These are phyloP conservation scores for Campylomormyrus numenius DNA, from an alignment of 2,113 vertebrate species.

Conservation along the genomic window DNA sequence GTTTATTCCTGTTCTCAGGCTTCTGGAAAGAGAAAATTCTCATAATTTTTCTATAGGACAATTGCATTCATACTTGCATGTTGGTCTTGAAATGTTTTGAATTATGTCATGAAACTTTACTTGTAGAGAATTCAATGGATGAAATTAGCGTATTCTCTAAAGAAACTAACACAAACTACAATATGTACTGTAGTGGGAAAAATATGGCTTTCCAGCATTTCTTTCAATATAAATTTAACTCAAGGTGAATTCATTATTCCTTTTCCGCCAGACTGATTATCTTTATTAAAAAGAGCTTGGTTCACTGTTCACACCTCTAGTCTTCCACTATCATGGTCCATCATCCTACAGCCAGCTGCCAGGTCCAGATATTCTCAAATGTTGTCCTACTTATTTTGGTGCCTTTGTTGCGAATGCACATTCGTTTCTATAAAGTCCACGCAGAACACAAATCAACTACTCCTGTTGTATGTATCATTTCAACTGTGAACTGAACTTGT, in stretches of 20 bases:
- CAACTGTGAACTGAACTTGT: background rate
- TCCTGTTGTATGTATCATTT: background rate
- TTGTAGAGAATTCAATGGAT: background rate
- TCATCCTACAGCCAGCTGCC: background rate
- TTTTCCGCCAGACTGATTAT: background rate
- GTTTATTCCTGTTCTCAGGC: background rate
- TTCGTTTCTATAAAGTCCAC: background rate
- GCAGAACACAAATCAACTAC: background rate
- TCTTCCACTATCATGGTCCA: background rate
- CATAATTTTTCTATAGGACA: background rate
- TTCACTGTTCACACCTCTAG: background rate
- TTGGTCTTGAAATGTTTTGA: background rate
- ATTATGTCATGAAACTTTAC: background rate
- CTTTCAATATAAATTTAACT: background rate
- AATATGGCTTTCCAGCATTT: background rate
- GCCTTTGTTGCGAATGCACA: background rate
- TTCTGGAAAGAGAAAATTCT: background rate
- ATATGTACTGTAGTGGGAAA: background rate
- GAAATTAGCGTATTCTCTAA: background rate
- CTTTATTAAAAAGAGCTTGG: constrained; percentile 3
- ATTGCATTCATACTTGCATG: background rate
- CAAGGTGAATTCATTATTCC: background rate
- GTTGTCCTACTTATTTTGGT: background rate
- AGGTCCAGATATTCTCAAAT: background rate
- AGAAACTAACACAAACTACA: background rate